These are phyloP conservation scores for Melanostoma scalare DNA, from an alignment of 2,888 invertebrate species.

Conservation along the genomic window DNA sequence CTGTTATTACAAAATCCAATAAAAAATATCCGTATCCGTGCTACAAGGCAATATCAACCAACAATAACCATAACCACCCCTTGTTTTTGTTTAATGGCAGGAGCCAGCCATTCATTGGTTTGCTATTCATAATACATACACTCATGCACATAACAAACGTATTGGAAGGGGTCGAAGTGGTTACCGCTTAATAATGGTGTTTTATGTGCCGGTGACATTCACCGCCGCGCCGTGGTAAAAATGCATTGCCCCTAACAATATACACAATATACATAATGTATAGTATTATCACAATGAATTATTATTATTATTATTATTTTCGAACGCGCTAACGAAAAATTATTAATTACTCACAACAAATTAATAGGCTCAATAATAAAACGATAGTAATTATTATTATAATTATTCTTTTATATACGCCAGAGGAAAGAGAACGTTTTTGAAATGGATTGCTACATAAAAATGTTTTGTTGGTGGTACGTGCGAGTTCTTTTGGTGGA, in stretches of 20 bases:
- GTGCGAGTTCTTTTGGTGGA: background rate
- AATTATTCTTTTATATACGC: constrained; percentile 22
- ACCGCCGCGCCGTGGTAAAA: background rate
- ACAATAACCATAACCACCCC: background rate
- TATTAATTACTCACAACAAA: constrained; percentile 71
- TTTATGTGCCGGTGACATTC: constrained; percentile 18
- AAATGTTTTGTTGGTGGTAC: constrained; percentile 9
- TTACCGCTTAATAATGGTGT: constrained; percentile 15
- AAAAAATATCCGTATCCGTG: background rate
- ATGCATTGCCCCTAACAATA: constrained; percentile 14
- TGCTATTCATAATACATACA: background rate
- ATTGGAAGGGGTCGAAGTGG: background rate
- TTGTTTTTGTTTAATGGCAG: constrained; percentile 1
- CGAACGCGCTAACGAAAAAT: constrained; percentile 43
- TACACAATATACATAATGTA: constrained; percentile 3
- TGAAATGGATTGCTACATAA: constrained; percentile 38
- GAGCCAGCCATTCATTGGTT: constrained; percentile 7
- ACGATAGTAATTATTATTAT: constrained; percentile 65
- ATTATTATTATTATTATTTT: constrained; percentile 23
- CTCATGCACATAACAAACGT: background rate
- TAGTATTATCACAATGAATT: constrained; percentile 30
- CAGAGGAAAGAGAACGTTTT: constrained; percentile 14
- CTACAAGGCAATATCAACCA: background rate
- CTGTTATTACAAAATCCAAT: constrained; percentile 4
- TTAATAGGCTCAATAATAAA: constrained; percentile 72